Percentiles rank a stretch among this genome's conserved stretches.
Conservation (phyloP, 2,113 vertebrate species). For the Salminus brasiliensis region DNA sequence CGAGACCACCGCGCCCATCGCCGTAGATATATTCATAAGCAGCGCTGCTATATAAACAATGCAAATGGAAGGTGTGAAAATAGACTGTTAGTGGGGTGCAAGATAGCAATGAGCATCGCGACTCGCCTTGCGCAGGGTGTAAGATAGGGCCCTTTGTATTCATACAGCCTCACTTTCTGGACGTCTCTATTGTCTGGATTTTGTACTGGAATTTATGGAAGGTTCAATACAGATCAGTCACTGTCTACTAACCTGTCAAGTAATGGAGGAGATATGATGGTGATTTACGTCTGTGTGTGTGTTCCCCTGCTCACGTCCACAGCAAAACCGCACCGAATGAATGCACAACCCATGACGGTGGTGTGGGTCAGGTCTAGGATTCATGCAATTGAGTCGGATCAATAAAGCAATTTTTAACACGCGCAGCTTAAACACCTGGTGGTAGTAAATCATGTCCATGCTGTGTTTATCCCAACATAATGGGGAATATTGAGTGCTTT, state of each 20-base stretch:
- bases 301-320: too few species aligned
- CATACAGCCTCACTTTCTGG: neutral
- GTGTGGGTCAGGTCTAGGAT: neutral
- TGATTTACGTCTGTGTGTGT: neutral
- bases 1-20: too few species aligned
- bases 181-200: neutral
- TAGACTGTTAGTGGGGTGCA: too few species aligned
- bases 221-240: neutral
- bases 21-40: too few species aligned
- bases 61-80: too few species aligned
- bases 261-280: neutral
- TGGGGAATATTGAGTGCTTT: constrained; percentile 15
- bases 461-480: constrained; percentile 12
- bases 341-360: neutral
- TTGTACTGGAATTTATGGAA: neutral
- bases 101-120: too few species aligned
- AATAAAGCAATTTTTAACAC: constrained; percentile 27
- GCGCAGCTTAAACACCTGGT: neutral
- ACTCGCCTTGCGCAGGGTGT: too few species aligned
- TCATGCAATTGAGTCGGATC: constrained; percentile 18
- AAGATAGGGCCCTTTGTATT: neutral
- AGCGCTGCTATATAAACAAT: too few species aligned
- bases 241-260: neutral
- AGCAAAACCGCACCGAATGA: neutral
- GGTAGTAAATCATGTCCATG: constrained; percentile 17